A percentile compares a stretch with the other conserved stretches of the same genome.
Evolutionary conservation across 1,140 invertebrate species (phyloP).

Genomic region (Nebria ingens): DNA sequence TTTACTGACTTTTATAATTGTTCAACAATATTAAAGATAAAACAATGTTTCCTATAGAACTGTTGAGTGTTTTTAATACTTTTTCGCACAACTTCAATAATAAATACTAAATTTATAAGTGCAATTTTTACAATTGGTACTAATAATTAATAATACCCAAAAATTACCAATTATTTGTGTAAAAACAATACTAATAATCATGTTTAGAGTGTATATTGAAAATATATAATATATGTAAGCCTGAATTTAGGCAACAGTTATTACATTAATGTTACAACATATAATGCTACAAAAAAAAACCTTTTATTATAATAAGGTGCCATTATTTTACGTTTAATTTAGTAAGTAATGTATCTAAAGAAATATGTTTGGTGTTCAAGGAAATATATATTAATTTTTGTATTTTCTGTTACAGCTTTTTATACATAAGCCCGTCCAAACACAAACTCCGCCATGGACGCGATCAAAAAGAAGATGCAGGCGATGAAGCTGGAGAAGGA

Average conservation of each 20-base stretch:
- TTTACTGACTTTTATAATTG: not conserved
- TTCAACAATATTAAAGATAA: not conserved
- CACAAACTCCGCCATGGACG: conserved; percentile 74
- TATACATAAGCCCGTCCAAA: conserved; percentile 27
- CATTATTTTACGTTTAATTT: not conserved
- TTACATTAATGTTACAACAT: no score
- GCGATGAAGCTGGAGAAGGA: conserved; percentile 99
- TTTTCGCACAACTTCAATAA: not conserved
- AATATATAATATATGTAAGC: no score
- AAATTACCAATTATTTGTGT: no score
- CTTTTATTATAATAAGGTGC: not conserved
- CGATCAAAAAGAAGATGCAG: conserved; percentile 99
- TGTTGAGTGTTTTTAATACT: not conserved
- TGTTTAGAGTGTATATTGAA: no score
- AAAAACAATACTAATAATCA: no score
- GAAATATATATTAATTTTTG: not conserved
- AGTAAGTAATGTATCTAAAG: no score
- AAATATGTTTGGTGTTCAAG: no score
- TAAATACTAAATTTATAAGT: not conserved
- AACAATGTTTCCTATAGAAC: not conserved
- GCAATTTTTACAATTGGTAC: no score
- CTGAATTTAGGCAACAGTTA: no score
- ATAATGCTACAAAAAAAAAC: not conserved
- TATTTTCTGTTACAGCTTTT: conserved; percentile 3
- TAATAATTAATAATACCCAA: no score